Evolutionary conservation across 2,113 vertebrate species (phyloP), one percentile per base, ranked within the genome.

Genomic region (Charadrius vociferus): DNA sequence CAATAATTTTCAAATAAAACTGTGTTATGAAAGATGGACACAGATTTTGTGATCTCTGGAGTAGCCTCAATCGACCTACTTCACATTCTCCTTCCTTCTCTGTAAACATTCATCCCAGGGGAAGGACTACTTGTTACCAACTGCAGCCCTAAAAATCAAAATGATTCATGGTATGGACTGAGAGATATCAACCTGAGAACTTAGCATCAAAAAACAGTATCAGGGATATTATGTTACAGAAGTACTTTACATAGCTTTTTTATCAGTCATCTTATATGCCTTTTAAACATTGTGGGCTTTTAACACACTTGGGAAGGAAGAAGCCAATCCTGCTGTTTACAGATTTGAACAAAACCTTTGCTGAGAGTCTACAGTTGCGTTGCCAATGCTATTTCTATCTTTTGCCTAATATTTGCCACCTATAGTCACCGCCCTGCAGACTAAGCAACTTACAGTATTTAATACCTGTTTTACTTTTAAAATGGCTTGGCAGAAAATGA

Each of bases 301-400:
- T 37, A 91, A 82, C 7, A 53, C 9, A 18, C 29, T 80, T 66
- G 5, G 22, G 41, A 73, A 88, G 14, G 41, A 77, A 79, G 29
- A 59, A 75, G 62, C 9, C 20, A 50, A 37, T 70, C 39, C n/a
- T 73, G 29, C 29, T 77, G 59, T 66, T 96, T 95, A 96, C 97
- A 96, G 81, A 94, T 97, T 97, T 95, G 95, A 97, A 95, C 96
- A 97, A 97, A 97, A 93, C 96, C 97, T 97, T 97, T 97, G 97
- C 96, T 91, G 58, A 95, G 93, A 82, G 86, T 71, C 56, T 71
- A 62, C 7, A 52, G 24, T 59, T 56, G 49, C 14, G 66, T 18
- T 81, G 63, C 15, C 26, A 80, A 58, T 29, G 16, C 19, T 79
- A 23, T 36, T 81, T 82, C 61, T 50, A 21, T 22, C 6, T 87